These are phyloP conservation scores for Pygmarrhopalites habei DNA, from an alignment of 1,140 invertebrate genomes.

Conservation along the genomic window DNA sequence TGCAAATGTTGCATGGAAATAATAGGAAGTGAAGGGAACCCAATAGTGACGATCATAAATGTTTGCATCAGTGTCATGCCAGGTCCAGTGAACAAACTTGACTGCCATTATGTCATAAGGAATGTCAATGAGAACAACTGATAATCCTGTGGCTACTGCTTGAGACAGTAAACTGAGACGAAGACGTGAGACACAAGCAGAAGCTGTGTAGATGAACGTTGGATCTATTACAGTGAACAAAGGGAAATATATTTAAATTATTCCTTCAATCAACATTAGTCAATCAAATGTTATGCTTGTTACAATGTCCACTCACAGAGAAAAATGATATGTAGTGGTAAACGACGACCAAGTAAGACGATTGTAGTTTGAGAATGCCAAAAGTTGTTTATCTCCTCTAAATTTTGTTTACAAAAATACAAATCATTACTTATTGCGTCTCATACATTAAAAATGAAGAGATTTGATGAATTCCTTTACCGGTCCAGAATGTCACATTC, in stretches of 20 bases:
- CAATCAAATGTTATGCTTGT: background rate
- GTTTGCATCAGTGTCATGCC: constrained; percentile 79
- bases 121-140: constrained; percentile 64
- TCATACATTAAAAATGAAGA: too few species aligned
- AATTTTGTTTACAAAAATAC: too few species aligned
- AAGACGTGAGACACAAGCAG: constrained; percentile 56
- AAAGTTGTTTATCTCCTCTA: constrained; percentile 64
- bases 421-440: too few species aligned
- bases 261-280: background rate
- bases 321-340: constrained; percentile 63
- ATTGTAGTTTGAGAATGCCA: constrained; percentile 69
- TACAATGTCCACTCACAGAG: constrained; percentile 55
- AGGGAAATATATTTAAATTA: background rate
- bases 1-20: constrained; percentile 69
- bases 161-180: constrained; percentile 59
- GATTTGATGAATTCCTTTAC: too few species aligned
- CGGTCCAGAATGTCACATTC: constrained; percentile 52
- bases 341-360: constrained; percentile 57
- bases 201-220: constrained; percentile 65
- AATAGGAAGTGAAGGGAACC: constrained; percentile 70
- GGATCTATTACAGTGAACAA: constrained; percentile 58
- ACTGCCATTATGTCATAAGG: constrained; percentile 74
- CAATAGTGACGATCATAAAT: constrained; percentile 67
- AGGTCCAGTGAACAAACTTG: constrained; percentile 74
- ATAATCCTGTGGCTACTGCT: constrained; percentile 67